phyloP scores from a whole-genome alignment of 2,888 invertebrate genomes.

The Yponomeuta sedellus region DNA sequence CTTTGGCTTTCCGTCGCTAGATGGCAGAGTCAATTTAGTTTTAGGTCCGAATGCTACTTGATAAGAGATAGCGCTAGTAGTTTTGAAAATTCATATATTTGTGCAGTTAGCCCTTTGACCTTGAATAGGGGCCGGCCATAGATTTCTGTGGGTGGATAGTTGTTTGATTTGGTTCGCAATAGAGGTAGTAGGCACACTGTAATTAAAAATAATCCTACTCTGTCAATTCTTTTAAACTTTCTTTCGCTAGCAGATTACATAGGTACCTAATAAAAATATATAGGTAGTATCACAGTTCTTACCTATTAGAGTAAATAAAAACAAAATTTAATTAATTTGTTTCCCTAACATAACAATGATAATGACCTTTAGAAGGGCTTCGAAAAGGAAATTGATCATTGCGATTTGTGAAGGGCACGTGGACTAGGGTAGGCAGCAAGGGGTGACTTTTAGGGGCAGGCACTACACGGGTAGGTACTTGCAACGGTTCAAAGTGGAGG shows the following conservation, averaged over 20 bases:
- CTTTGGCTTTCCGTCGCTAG: not conserved
- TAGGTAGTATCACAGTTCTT: too few species aligned
- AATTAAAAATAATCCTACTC: too few species aligned
- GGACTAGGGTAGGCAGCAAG: not conserved
- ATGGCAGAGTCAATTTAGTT: not conserved
- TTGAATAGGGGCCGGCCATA: not conserved
- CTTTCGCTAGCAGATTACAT: too few species aligned
- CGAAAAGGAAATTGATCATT: not conserved
- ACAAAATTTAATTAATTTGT: too few species aligned
- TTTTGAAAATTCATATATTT: not conserved
- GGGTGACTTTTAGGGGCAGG: not conserved
- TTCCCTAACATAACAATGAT: too few species aligned
- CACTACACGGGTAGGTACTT: too few species aligned
- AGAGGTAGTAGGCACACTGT: not conserved
- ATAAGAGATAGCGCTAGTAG: conserved; percentile 7
- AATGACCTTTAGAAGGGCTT: not conserved
- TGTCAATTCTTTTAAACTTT: too few species aligned
- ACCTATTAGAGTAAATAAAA: too few species aligned
- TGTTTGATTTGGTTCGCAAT: not conserved
- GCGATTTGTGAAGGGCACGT: not conserved
- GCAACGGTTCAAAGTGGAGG: not conserved
- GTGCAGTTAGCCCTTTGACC: not conserved
- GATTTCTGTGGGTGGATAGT: not conserved
- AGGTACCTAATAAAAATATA: too few species aligned
- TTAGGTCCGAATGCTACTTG: not conserved